A percentile compares a stretch with the other conserved stretches of the same genome.
These are phyloP conservation scores for Capitella teleta DNA, from an alignment of 1,140 invertebrate genomes.

Conservation along the genomic window DNA sequence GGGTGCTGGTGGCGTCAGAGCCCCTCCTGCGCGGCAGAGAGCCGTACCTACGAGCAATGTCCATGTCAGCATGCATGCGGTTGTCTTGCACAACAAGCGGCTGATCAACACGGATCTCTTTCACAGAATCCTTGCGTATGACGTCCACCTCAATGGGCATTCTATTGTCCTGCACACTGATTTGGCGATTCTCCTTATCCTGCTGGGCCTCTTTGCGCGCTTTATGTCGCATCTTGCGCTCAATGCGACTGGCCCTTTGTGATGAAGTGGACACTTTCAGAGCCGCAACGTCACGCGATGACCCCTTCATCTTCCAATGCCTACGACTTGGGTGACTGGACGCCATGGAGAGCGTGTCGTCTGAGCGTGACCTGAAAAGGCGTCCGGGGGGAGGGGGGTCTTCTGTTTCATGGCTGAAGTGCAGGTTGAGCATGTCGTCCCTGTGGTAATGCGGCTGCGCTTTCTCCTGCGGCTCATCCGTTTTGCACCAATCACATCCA, in stretches of 20 bases:
- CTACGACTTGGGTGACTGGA: slow-evolving; percentile 25
- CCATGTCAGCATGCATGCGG: background rate
- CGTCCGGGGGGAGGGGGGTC: slow-evolving; percentile 6
- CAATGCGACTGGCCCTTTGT: background rate
- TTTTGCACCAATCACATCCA: slow-evolving; percentile 21
- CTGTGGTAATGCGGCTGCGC: background rate
- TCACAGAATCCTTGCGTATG: background rate
- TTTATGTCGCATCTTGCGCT: background rate
- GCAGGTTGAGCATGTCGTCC: slow-evolving; percentile 4
- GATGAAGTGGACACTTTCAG: background rate
- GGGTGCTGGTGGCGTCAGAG: background rate
- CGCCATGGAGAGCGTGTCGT: slow-evolving; percentile 32
- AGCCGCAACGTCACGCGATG: background rate
- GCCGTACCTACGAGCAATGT: too few species aligned
- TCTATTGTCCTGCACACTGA: background rate
- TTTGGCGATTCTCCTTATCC: background rate
- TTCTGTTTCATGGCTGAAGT: background rate
- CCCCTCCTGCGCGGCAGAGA: too few species aligned
- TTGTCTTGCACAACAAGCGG: background rate
- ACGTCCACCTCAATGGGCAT: background rate
- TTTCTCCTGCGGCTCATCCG: background rate
- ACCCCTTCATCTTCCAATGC: slow-evolving; percentile 18
- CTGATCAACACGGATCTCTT: background rate
- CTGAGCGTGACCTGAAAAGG: slow-evolving; percentile 33
- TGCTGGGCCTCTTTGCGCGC: background rate